Evolutionary conservation across 2,113 vertebrate genomes (phyloP), one percentile per base, ranked within the genome.

Genomic region (Catharus fuscescens): DNA sequence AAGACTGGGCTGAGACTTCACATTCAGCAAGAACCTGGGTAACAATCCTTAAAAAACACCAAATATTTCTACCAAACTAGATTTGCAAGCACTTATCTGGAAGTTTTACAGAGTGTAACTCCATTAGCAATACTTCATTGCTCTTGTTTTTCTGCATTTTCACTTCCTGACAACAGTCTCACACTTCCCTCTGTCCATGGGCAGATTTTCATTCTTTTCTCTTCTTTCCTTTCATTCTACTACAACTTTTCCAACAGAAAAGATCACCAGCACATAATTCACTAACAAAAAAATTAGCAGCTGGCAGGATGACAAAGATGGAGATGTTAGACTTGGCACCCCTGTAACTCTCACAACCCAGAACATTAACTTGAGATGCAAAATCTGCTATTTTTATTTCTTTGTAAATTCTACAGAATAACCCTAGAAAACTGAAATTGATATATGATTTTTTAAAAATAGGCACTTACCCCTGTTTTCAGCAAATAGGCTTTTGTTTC

Each of bases 121-220:
- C 18, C 44, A 24, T 21, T 8, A 57, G 2, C 12, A 72, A 32
- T 14, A 17, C 5, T 67, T 31, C 1, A 12, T 15, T 57, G 20
- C 24, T 32, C 59, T 48, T 11, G 3, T 12, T 53, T 57, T 70
- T 57, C 47, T 70, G 14, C 8, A 8, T 45, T 64, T 80, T 90
- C 38, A 13, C 47, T 48, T 91, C 36, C 42, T 80, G 23, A 20
- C 36, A 54, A 7, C 8, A 47, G 7, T 7, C 40, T 66, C 69
- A 4, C 7, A 19, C 21, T 69, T 44, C 47, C 18, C 26, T 61
- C 14, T 1, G 0, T 59, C 26, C 20, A 8, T 1, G 45, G 36
- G 21, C 12, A 57, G 18, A n/a, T 74, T 81, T 76, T 29, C n/a
- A 14, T 74, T 52, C 48, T 74, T 78, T 66, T 50, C 25, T 31